Conservation (phyloP, 2,888 invertebrate genomes). For the Actias luna region DNA sequence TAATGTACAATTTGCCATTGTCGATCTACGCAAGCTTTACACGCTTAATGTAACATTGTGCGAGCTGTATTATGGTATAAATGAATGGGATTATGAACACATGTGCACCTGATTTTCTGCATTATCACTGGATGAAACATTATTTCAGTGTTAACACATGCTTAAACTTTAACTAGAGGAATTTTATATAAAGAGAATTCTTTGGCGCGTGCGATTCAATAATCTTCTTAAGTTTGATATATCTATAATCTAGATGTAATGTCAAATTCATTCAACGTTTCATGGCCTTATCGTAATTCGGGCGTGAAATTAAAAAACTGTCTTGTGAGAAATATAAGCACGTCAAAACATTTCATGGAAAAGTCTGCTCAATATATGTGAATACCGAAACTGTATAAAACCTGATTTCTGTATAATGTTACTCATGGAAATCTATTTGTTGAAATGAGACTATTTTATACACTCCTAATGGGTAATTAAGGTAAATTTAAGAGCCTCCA, state of each 20-base stretch:
- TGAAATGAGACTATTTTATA: background rate
- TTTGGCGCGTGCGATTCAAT: background rate
- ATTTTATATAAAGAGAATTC: background rate
- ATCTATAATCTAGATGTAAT: background rate
- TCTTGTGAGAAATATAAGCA: conserved; percentile 36
- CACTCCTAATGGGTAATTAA: background rate
- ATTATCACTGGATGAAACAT: conserved; percentile 44
- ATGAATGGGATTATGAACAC: conserved; percentile 34
- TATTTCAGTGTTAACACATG: conserved; percentile 54
- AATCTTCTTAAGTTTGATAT: background rate
- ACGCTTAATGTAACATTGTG: conserved; percentile 69
- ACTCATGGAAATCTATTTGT: background rate
- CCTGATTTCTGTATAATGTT: background rate
- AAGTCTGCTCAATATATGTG: conserved; percentile 24
- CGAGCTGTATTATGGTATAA: conserved; percentile 56
- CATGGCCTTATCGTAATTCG: conserved; percentile 38
- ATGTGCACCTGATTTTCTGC: conserved; percentile 47
- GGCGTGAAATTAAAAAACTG: conserved; percentile 56
- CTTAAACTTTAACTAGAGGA: conserved; percentile 27
- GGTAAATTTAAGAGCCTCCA: background rate
- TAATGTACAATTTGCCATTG: conserved; percentile 22
- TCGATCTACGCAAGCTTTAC: conserved; percentile 57
- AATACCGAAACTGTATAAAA: background rate
- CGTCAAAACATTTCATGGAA: conserved; percentile 41
- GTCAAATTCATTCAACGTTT: background rate